Evolutionary conservation across 1,140 invertebrate species (phyloP).

Genomic region (Panagrolaimus sp.): DNA sequence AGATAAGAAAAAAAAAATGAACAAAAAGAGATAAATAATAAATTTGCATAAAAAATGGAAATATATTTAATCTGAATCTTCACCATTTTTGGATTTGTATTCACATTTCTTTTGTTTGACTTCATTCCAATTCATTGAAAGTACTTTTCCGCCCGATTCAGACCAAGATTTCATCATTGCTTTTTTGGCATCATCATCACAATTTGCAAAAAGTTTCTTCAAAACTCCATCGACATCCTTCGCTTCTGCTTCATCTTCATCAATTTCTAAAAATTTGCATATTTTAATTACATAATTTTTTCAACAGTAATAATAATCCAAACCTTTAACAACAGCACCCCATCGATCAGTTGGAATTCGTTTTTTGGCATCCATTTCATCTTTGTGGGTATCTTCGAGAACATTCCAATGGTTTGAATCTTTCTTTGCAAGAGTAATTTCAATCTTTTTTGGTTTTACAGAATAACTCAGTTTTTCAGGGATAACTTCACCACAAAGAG

Average conservation of each 20-base stretch:
- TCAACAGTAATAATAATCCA: too few relatives aligned
- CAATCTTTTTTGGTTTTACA: background rate
- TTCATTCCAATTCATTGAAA: conserved; percentile 95
- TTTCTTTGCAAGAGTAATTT: conserved; percentile 9
- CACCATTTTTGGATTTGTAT: too few relatives aligned
- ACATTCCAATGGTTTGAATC: background rate
- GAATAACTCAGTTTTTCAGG: too few relatives aligned
- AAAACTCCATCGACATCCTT: conserved; percentile 83
- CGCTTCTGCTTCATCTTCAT: conserved; percentile 67
- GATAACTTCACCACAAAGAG: too few relatives aligned
- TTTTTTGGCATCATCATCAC: conserved; percentile 82
- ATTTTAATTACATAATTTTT: too few relatives aligned
- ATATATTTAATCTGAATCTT: too few relatives aligned
- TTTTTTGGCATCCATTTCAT: background rate
- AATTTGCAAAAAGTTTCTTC: conserved; percentile 65
- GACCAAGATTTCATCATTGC: conserved; percentile 98
- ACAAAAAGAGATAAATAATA: too few relatives aligned
- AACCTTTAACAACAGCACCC: conserved; percentile 37
- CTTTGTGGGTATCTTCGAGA: background rate
- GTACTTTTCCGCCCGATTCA: conserved; percentile 90
- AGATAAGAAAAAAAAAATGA: too few relatives aligned
- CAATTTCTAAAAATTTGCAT: too few relatives aligned
- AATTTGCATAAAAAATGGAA: too few relatives aligned
- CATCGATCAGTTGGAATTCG: conserved; percentile 23
- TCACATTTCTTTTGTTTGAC: conserved; percentile 69